Evolutionary conservation across 2,113 vertebrate species (phyloP).

Genomic region (Prochilodus magdalenae): DNA sequence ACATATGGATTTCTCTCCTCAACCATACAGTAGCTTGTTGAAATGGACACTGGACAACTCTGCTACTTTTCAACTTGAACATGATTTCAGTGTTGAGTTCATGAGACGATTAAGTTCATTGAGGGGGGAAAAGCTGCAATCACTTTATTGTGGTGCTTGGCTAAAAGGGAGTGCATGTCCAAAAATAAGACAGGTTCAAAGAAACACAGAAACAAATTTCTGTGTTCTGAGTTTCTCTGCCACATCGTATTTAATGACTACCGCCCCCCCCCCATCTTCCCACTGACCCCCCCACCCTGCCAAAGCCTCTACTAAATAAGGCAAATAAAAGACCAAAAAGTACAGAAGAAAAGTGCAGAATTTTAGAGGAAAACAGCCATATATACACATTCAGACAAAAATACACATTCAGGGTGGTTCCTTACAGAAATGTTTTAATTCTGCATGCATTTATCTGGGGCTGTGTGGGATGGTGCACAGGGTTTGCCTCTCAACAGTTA

Average conservation of each 20-base stretch:
- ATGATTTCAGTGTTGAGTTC: background rate
- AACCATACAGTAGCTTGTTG: background rate
- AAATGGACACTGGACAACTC: slow-evolving; percentile 1
- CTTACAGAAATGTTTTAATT: background rate
- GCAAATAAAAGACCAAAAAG: background rate
- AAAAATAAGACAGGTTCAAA: background rate
- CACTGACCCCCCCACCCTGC: no score
- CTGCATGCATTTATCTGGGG: background rate
- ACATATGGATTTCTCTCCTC: slow-evolving; percentile 2
- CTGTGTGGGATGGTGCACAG: background rate
- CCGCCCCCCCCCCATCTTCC: no score
- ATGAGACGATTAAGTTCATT: background rate
- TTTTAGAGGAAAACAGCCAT: background rate
- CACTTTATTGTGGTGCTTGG: background rate
- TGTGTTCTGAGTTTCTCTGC: background rate
- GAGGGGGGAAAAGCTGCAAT: background rate
- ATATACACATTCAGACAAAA: no score
- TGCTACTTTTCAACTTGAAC: background rate
- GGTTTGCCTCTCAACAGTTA: slow-evolving; percentile 45
- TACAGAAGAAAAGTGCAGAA: background rate
- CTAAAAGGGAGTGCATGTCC: background rate
- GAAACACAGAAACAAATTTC: background rate
- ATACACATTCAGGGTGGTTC: background rate
- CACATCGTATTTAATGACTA: background rate
- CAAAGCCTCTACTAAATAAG: no score